Percentiles rank a stretch among this genome's conserved stretches.
Conservation (phyloP, 2,113 vertebrate species). For the Tragelaphus buxtoni region DNA sequence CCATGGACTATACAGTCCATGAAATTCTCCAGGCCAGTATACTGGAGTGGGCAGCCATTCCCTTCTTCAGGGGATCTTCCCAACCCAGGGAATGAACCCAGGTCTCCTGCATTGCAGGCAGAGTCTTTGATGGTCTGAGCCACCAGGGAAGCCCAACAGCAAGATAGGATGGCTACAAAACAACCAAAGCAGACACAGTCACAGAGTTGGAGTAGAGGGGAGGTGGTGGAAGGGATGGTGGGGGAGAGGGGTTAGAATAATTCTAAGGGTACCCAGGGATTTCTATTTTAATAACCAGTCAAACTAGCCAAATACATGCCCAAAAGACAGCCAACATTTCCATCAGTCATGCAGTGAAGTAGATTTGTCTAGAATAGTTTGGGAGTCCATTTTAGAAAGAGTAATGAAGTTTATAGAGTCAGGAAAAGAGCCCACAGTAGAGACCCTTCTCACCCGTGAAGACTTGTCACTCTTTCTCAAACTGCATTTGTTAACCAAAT, state of each 20-base stretch:
- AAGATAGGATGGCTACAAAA: not conserved
- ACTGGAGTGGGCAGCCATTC: not conserved
- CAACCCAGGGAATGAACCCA: not conserved
- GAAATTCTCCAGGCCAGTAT: not conserved
- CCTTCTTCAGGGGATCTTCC: not conserved
- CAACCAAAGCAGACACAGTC: not conserved
- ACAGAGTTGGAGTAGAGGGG: not conserved
- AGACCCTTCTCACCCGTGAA: not conserved
- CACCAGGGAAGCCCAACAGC: not conserved
- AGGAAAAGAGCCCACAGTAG: not conserved
- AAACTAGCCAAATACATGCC: not conserved
- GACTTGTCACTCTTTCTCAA: not conserved
- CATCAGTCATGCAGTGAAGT: not conserved
- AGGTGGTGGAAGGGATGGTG: not conserved
- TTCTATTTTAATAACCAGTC: not conserved
- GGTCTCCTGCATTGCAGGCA: not conserved
- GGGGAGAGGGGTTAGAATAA: not conserved
- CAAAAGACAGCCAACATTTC: not conserved
- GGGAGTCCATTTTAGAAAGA: not conserved
- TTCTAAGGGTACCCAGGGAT: not conserved
- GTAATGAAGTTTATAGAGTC: not conserved
- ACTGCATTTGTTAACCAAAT: not conserved
- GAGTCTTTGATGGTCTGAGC: not conserved
- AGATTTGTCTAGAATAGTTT: not conserved
- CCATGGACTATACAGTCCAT: not conserved